Evolutionary conservation across 2,888 invertebrate species (phyloP).

Genomic region (Drosophila prostipennis): DNA sequence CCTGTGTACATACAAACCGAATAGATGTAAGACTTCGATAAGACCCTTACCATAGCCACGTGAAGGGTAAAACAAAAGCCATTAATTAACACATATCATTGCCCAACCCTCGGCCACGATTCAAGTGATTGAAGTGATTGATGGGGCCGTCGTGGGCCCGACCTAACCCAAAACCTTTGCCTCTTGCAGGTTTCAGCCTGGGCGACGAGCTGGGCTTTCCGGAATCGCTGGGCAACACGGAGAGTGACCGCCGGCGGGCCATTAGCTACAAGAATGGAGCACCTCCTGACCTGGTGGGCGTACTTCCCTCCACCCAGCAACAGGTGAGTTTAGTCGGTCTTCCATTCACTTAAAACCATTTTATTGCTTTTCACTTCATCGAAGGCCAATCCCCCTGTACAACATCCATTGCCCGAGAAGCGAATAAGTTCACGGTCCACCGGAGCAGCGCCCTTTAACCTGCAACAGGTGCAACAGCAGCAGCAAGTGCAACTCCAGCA

Average conservation of each 20-base stretch:
- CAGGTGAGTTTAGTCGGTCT: conserved; percentile 21
- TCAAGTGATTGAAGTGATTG: conserved; percentile 52
- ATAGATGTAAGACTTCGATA: conserved; percentile 35
- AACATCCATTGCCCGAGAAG: conserved; percentile 72
- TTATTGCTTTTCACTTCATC: not conserved
- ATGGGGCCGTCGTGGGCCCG: conserved; percentile 21
- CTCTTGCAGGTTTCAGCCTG: conserved; percentile 89
- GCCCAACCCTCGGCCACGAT: conserved; percentile 28
- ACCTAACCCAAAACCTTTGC: conserved; percentile 24
- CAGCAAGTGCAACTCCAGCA: conserved; percentile 30
- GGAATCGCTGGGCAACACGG: conserved; percentile 92
- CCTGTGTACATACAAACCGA: conserved; percentile 14
- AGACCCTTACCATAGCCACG: conserved; percentile 22
- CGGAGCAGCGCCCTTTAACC: conserved; percentile 58
- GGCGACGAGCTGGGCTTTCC: conserved; percentile 94
- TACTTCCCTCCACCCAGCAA: conserved; percentile 76
- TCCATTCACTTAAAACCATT: not conserved
- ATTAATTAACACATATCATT: conserved; percentile 55
- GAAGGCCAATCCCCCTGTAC: conserved; percentile 45
- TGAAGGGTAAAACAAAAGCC: conserved; percentile 48
- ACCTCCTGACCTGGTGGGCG: conserved; percentile 84
- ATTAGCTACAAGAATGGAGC: conserved; percentile 86
- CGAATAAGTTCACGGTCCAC: conserved; percentile 79
- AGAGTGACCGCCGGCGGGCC: conserved; percentile 89
- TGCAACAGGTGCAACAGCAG: conserved; percentile 63